A percentile compares a stretch with the other conserved stretches of the same genome.
Evolutionary conservation across 2,888 invertebrate genomes (phyloP).

Genomic region (Sympetrum striolatum): DNA sequence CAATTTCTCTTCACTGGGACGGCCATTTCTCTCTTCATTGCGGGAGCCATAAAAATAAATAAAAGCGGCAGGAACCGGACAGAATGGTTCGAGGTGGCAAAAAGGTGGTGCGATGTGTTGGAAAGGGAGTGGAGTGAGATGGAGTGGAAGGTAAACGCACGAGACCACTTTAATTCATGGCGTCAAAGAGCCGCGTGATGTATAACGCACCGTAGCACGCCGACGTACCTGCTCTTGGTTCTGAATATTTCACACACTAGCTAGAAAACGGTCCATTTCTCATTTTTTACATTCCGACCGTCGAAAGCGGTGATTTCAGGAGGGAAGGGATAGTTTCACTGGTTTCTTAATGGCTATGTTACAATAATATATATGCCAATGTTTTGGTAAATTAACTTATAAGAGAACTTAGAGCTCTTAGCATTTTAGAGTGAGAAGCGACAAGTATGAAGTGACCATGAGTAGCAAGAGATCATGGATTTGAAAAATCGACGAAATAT

Average conservation of each 20-base stretch:
- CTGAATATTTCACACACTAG: background rate
- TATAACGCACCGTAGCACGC: background rate
- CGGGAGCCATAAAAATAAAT: background rate
- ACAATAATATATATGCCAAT: too few species aligned
- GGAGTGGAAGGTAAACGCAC: background rate
- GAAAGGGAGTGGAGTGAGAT: background rate
- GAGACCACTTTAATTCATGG: background rate
- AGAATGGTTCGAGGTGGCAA: background rate
- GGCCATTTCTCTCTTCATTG: background rate
- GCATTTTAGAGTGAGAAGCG: too few species aligned
- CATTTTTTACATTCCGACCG: background rate
- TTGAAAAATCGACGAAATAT: too few species aligned
- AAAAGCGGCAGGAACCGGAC: background rate
- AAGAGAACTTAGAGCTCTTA: too few species aligned
- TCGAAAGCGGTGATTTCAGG: background rate
- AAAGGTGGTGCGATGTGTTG: background rate
- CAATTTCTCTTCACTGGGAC: background rate
- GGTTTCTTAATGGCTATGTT: background rate
- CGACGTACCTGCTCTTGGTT: background rate
- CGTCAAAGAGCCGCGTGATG: slow-evolving; percentile 13
- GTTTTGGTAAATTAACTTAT: too few species aligned
- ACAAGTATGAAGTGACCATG: too few species aligned
- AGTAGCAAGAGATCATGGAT: too few species aligned
- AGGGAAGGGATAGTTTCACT: background rate
- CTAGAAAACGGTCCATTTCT: background rate